phyloP scores from a whole-genome alignment of 2,888 invertebrate species.

The Cheilosia impressa region DNA sequence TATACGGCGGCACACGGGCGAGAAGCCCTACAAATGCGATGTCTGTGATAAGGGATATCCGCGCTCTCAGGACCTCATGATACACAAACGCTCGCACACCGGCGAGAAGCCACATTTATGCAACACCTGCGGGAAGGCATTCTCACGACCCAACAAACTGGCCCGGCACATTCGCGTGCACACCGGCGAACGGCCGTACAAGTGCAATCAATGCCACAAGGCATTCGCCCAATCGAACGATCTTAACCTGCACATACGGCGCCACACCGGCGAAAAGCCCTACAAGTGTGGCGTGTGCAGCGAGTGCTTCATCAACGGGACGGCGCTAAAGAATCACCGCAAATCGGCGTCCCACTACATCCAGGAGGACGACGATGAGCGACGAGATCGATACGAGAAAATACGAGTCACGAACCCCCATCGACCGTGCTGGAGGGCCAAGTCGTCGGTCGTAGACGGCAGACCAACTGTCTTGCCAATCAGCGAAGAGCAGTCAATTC shows the following conservation, averaged over 20 bases:
- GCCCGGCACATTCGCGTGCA: conserved; percentile 86
- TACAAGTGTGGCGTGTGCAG: conserved; percentile 88
- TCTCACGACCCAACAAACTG: conserved; percentile 86
- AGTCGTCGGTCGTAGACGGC: conserved; percentile 7
- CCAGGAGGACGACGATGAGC: conserved; percentile 74
- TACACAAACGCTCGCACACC: conserved; percentile 86
- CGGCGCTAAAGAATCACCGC: conserved; percentile 87
- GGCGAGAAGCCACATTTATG: conserved; percentile 86
- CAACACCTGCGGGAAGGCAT: conserved; percentile 83
- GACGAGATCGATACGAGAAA: conserved; percentile 80
- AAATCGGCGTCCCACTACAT: conserved; percentile 86
- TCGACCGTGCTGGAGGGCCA: conserved; percentile 62
- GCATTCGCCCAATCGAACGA: conserved; percentile 89
- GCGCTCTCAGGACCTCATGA: conserved; percentile 86
- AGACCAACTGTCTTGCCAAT: neutral
- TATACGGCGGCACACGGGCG: conserved; percentile 88
- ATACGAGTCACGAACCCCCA: conserved; percentile 78
- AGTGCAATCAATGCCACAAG: conserved; percentile 84
- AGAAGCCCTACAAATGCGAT: conserved; percentile 87
- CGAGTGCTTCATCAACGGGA: conserved; percentile 88
- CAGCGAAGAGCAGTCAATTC: neutral
- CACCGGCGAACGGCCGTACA: conserved; percentile 85
- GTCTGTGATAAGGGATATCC: conserved; percentile 87
- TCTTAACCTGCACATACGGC: conserved; percentile 88
- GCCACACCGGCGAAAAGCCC: conserved; percentile 88